Evolutionary conservation across 1,140 invertebrate species (phyloP), one percentile per base, ranked within the genome.

Genomic region (Musca domestica): DNA sequence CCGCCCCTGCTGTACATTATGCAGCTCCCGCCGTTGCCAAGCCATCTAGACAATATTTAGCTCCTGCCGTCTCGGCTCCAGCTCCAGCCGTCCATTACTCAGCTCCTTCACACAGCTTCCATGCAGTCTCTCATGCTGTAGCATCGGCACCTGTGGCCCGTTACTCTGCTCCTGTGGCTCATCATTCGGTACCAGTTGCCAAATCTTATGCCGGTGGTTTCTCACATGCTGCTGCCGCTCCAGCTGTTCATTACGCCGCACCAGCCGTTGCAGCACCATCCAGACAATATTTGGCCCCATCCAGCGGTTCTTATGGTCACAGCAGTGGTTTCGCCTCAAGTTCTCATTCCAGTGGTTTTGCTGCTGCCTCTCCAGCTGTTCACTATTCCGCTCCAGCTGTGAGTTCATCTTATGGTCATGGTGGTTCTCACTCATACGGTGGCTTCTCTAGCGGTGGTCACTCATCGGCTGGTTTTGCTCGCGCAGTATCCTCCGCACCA

Each of bases 381-480:
- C 47, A 47, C 15, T 54, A 66, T 30, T 65, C 34, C 17, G 66
- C 52, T 46, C 66, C 67, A 49, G 54, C 46, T 64, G 46, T 23
- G 3, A 47, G 34, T 6, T 25, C 34, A 7, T 41, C 56, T 34
- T 30, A 34, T 34, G 27, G n/a, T 34, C 27, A 19, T 23, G 14
- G 19, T 54, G 20, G 67, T 14, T 71, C 69, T 47, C 65, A 70
- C 0, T 52, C 10, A 7, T n/a, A 70, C 0, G 41, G 27, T 9
- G 46, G 51, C 19, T 75, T 69, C 66, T 68, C 73, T 6, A 12
- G 20, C 52, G 66, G 46, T 48, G n/a, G n/a, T 51, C 30, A 30
- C 22, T 25, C 64, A 1, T 52, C 17, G 0, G 63, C 71, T n/a
- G 63, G 20, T n/a, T 22, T 5, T 22, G 20, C 69, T 58, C 49